Conservation (phyloP, 2,113 vertebrate genomes). For the Daphoenositta chrysoptera region DNA sequence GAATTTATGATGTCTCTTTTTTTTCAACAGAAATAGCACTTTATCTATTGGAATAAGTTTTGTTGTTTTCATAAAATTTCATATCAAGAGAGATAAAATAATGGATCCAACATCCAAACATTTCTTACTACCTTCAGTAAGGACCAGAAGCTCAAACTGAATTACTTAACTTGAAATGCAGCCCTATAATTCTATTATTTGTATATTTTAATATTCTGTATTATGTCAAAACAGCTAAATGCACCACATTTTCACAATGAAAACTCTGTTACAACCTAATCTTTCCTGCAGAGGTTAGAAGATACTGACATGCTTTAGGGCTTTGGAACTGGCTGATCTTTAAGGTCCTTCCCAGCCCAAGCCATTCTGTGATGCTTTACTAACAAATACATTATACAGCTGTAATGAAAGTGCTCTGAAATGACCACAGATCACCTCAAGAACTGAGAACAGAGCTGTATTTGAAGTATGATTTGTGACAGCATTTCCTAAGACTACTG, state of each 20-base stretch:
- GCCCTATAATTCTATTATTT: neutral
- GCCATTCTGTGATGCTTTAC: neutral
- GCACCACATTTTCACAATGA: neutral
- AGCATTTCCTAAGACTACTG: neutral
- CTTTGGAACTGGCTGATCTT: neutral
- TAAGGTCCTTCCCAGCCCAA: neutral
- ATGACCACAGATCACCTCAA: neutral
- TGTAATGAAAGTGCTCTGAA: neutral
- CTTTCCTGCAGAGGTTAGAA: neutral
- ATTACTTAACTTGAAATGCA: neutral
- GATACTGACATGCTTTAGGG: neutral
- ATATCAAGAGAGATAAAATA: neutral
- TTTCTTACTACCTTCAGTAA: neutral
- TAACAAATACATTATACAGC: neutral
- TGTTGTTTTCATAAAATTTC: neutral
- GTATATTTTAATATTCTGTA: neutral
- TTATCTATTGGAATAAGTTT: neutral
- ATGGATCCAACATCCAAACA: neutral
- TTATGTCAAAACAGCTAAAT: neutral
- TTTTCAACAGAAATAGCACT: neutral
- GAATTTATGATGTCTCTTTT: neutral
- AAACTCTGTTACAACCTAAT: neutral
- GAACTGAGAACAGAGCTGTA: neutral
- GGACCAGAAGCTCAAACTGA: neutral
- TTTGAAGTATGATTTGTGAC: neutral